Base-by-base conservation (phyloP, 2,888 invertebrate genomes). In the Trissolcus brochymenae region DNA sequence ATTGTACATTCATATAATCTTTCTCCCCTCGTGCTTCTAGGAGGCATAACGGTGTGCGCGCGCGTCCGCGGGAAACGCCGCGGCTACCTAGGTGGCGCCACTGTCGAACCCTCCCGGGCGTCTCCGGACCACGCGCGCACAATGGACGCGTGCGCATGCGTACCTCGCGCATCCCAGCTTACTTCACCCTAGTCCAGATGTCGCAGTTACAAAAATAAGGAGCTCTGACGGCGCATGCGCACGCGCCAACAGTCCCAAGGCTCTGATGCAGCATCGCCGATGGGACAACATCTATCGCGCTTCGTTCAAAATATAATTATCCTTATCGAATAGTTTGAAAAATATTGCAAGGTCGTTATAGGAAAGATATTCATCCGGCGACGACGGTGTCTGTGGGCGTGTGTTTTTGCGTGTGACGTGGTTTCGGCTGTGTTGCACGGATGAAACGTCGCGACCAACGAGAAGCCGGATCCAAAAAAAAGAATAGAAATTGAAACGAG, bases 241-340 rank as follows among this genome's bases (percentile, higher is more conserved):
- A 65, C 65, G 70, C 65, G 65, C 60, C 60, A 66, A 25, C 35
- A 11, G 71, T 76, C 70, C 71, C 76, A 76, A 70, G 71, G 66
- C 76, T 71, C 54, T 54, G 57, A 54, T 62, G 59, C 67, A 64
- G n/a, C 35, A 61, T 60, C 57, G 51, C 55, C 25, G 57, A 41
- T 70, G 65, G 65, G 61, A 60, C 49, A 70, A 70, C 68, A 65
- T 65, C 60, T 61, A 66, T 66, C 76, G 65, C 70, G 56, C 51
- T 66, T 59, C 16, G 53, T 68, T 68, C 64, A 70, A 76, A 70
- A 76, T 76, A 70, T 61, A 75, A 74, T 46, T 67, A 68, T 76
- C 53, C 70, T 76, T 76, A 76, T 76, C 53, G 70, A 70, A 70
- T 70, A 75, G 68, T 70, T 70, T 64, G 51, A 76, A 76, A 76